Evolutionary conservation across 2,113 vertebrate species (phyloP), one percentile per base, ranked within the genome.

Genomic region (Bufo bufo): DNA sequence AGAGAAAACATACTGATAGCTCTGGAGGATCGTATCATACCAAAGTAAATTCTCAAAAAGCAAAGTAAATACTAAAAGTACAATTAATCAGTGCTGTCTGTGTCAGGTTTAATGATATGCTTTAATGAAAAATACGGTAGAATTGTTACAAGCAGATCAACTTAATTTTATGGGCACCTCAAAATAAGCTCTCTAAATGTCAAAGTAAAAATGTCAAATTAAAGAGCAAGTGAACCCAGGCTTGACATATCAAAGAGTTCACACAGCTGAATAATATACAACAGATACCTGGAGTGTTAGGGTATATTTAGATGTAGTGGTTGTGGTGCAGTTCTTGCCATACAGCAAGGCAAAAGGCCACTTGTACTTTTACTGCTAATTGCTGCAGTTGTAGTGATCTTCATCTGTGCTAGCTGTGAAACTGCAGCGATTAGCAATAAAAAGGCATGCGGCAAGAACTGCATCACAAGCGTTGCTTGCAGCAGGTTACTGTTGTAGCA

Each of bases 121-220:
- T 11, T 69, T 23, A 45, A 12, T 45, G 6, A 5, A 72, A 72
- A 14, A 14, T 45, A 19, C 2, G 17, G 71, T 7, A 16, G 14
- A 47, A 74, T 17, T 47, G 71, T 74, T 74, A 43, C 71, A 47
- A 47, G 43, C 13, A 19, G 43, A 74, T 45, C 43, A 47, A 16
- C 14, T 17, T 74, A 33, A 33, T 71, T 47, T 74, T 74, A 47
- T 47, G 43, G 14, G 71, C 71, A 47, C 5, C 43, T 45, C 71
- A 74, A 74, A 74, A 47, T 47, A 47, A 47, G 43, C 71, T 47
- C 69, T 72, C 33, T 45, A 74, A 74, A 74, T 74, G 71, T 74
- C 71, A 74, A 45, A 74, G 71, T 13, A 74, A 74, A 74, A 74
- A 74, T 74, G 71, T 74, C 71, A 74, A 45, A 74, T 74, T 74